phyloP scores from a whole-genome alignment of 2,888 invertebrate species.

The Polylopha cassiicola region DNA sequence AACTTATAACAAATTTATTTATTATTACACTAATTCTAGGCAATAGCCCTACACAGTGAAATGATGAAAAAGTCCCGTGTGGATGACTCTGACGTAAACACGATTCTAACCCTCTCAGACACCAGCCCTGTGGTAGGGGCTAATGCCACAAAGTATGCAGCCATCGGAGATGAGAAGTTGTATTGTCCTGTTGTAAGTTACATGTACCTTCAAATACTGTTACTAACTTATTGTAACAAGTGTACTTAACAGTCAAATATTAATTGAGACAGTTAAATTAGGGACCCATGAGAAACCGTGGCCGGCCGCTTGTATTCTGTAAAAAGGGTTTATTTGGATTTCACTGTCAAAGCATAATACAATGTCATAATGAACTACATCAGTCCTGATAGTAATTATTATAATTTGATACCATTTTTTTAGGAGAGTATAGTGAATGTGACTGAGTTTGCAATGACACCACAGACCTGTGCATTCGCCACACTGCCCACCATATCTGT shows the following conservation, averaged over 20 bases:
- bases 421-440: conserved; percentile 62
- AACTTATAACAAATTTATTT: neutral
- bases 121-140: conserved; percentile 61
- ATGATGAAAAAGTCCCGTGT: conserved; percentile 64
- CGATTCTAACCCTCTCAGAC: conserved; percentile 53
- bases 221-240: no score
- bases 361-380: neutral
- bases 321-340: neutral
- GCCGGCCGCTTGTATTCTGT: no score
- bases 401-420: conserved; percentile 24
- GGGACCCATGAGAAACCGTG: no score
- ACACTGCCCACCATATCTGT: conserved; percentile 59
- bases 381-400: conserved; percentile 1
- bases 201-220: no score
- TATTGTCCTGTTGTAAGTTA: conserved; percentile 59
- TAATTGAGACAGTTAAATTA: no score
- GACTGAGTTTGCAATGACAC: conserved; percentile 53
- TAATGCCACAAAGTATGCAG: conserved; percentile 44
- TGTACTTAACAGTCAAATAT: no score
- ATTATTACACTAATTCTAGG: conserved; percentile 42
- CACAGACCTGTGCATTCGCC: conserved; percentile 55
- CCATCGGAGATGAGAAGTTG: conserved; percentile 61
- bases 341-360: neutral
- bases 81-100: conserved; percentile 67
- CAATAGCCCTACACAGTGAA: conserved; percentile 65